phyloP scores from a whole-genome alignment of 2,113 vertebrate species.

The Baryphthengus martii region DNA sequence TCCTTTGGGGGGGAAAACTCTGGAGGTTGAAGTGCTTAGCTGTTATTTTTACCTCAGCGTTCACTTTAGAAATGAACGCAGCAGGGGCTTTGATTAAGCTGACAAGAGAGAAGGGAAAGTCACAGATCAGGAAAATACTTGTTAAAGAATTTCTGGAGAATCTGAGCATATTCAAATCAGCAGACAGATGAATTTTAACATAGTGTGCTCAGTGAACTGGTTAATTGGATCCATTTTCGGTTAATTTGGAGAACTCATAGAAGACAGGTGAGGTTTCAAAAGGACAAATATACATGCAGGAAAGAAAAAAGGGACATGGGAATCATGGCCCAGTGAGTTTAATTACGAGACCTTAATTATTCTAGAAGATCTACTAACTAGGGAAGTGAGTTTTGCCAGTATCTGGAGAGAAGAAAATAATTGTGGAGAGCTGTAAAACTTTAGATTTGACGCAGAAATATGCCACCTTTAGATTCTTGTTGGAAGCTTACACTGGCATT shows the following conservation, averaged over 20 bases:
- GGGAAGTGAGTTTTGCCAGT: background rate
- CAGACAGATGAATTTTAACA: constrained; percentile 11
- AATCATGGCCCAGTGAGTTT: constrained; percentile 15
- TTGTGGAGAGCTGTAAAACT: background rate
- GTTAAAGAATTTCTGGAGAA: constrained; percentile 20
- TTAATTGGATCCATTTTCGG: constrained; percentile 41
- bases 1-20: background rate
- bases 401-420: background rate
- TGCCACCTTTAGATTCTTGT: background rate
- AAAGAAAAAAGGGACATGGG: background rate
- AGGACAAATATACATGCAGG: constrained; percentile 7
- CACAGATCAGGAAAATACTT: constrained; percentile 3
- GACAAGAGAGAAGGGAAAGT: background rate
- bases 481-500: background rate
- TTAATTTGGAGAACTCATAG: constrained; percentile 9
- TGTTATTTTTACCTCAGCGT: background rate
- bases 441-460: background rate
- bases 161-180: constrained; percentile 22
- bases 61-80: background rate
- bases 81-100: background rate
- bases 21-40: background rate
- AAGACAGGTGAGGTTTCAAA: constrained; percentile 35
- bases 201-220: constrained; percentile 23
- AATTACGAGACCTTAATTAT: constrained; percentile 18
- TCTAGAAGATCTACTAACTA: background rate